These are phyloP conservation scores for Ornithoptera priamus DNA, from an alignment of 2,888 invertebrate species.

Conservation along the genomic window DNA sequence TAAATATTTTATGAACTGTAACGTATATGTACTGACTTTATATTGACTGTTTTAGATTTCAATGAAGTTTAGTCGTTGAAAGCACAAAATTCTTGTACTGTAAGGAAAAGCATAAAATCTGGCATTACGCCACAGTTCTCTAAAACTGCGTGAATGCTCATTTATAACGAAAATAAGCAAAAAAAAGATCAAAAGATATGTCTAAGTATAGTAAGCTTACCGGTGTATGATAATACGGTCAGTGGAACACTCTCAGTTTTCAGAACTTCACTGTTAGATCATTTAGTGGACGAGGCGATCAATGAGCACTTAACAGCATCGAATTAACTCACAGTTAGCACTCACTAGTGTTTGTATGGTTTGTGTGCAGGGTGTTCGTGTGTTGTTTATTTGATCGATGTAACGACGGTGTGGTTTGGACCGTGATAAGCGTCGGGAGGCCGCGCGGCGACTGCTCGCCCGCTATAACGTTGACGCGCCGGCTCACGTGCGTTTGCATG, in stretches of 20 bases:
- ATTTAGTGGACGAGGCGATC: constrained; percentile 53
- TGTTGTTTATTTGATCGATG: constrained; percentile 27
- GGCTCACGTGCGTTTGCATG: constrained; percentile 71
- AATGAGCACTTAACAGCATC: constrained; percentile 63
- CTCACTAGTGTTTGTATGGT: constrained; percentile 29
- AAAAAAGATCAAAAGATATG: neutral
- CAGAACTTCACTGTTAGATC: constrained; percentile 54
- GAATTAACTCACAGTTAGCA: constrained; percentile 38
- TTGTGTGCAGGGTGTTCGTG: neutral
- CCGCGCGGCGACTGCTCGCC: constrained; percentile 67
- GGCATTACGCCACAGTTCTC: constrained; percentile 63
- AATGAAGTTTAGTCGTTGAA: constrained; percentile 32
- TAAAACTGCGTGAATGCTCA: constrained; percentile 19
- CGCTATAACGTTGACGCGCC: constrained; percentile 66
- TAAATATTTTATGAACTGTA: too few species aligned
- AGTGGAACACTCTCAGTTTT: constrained; percentile 62
- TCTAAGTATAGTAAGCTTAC: constrained; percentile 7
- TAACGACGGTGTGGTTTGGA: constrained; percentile 37
- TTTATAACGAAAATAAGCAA: constrained; percentile 14
- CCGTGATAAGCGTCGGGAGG: constrained; percentile 72
- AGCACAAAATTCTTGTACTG: constrained; percentile 60
- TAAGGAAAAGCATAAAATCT: constrained; percentile 65
- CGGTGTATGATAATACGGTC: constrained; percentile 41
- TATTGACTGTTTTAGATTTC: neutral
- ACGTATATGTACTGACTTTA: neutral